Evolutionary conservation across 2,888 invertebrate genomes (phyloP), one percentile per base, ranked within the genome.

Genomic region (Petrophora chlorosata): DNA sequence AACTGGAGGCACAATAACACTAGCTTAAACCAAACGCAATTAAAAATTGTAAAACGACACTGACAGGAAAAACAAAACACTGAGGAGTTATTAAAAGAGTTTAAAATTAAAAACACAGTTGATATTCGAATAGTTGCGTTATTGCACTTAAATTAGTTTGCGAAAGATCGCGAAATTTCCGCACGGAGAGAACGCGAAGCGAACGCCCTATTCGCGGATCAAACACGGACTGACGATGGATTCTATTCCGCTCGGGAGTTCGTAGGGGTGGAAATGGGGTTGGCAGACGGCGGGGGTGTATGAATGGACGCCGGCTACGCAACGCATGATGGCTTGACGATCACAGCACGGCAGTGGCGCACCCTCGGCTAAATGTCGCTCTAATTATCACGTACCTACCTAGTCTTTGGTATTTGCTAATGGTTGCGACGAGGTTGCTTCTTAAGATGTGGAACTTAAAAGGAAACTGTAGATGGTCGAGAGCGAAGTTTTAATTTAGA

Each of bases 111-210:
- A 61, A 67, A 70, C 70, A 73, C 66, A 61, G 64, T 64, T 22
- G 23, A 52, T 46, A 42, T 35, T 75, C 2, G 45, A 59, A 52
- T 49, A 73, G 15, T 12, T 10, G 8, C 4, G 29, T 17, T 38
- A 38, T 28, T 28, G 39, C 39, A 39, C 39, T 39, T 12, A 5
- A 28, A 17, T 34, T 36, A 39, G 74, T 83, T 80, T 70, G 64
- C 57, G 61, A 70, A 73, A 81, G 79, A 82, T 84, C 86, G 86
- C 82, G 80, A 59, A 50, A 62, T 69, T 65, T 67, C 53, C 56
- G 61, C 53, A 36, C 40, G 32, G 47, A 41, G 39, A 33, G 44
- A 56, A 48, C 60, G 60, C 59, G 55, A 60, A 54, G 63, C 80
- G 69, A 47, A 59, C 69, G 59, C 54, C 67, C 65, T 50, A 56